These are phyloP conservation scores for Lethenteron camtschaticum DNA, from an alignment of 2,113 vertebrate species.

Conservation along the genomic window DNA sequence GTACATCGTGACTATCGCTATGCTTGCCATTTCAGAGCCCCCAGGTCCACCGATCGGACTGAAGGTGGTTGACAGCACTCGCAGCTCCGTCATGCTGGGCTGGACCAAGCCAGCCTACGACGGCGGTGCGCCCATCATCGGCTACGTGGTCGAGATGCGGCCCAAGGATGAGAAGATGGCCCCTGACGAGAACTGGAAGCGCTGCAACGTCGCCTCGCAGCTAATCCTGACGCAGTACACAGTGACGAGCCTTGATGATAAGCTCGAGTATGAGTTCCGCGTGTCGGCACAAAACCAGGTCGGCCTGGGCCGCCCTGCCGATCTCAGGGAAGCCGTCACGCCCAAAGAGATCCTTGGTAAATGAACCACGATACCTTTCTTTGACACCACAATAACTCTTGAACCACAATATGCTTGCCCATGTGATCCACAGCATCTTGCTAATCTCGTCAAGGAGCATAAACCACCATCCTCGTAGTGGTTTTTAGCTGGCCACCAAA, in stretches of 20 bases:
- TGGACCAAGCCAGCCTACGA: slow-evolving; percentile 79
- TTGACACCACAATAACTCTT: slow-evolving; percentile 8
- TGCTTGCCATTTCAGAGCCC: slow-evolving; percentile 34
- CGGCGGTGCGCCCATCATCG: slow-evolving; percentile 75
- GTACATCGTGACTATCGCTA: neutral
- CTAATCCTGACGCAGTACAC: slow-evolving; percentile 65
- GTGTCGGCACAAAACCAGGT: slow-evolving; percentile 94
- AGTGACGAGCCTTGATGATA: slow-evolving; percentile 51
- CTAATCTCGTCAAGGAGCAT: too few species aligned
- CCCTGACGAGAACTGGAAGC: slow-evolving; percentile 69
- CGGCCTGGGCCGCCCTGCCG: slow-evolving; percentile 65
- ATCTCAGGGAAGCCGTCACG: slow-evolving; percentile 52
- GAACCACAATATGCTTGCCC: slow-evolving; percentile 4
- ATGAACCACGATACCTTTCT: slow-evolving; percentile 7
- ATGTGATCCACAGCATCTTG: too few species aligned
- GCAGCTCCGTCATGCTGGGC: slow-evolving; percentile 43
- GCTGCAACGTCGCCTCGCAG: slow-evolving; percentile 76
- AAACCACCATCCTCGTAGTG: too few species aligned
- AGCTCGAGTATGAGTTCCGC: slow-evolving; percentile 67
- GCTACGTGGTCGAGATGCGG: slow-evolving; percentile 77
- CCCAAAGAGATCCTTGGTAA: slow-evolving; percentile 83
- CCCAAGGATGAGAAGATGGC: slow-evolving; percentile 37
- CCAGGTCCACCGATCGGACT: slow-evolving; percentile 72
- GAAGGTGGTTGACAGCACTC: slow-evolving; percentile 73
- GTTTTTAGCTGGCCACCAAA: too few species aligned